These are phyloP conservation scores for Lepisosteus oculatus DNA, from an alignment of 2,113 vertebrate genomes.

Conservation along the genomic window DNA sequence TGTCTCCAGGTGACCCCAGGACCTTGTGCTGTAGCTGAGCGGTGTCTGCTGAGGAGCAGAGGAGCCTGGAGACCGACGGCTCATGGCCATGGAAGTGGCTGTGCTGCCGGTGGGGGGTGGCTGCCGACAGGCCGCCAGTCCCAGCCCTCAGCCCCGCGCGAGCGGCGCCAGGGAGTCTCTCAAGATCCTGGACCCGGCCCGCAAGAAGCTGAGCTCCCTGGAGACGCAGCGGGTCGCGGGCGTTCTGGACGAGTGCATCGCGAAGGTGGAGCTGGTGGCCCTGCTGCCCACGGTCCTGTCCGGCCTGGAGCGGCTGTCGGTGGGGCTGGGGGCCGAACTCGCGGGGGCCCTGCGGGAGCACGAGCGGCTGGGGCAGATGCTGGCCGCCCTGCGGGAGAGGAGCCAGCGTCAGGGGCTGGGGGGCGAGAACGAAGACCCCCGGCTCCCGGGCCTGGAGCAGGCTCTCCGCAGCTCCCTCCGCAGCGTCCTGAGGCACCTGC, in stretches of 20 bases:
- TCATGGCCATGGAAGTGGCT: not conserved
- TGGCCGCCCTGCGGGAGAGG: slow-evolving; percentile 22
- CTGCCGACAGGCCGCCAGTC: slow-evolving; percentile 6
- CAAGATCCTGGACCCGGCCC: slow-evolving; percentile 33
- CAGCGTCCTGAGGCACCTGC: slow-evolving; percentile 60
- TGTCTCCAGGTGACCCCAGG: too few relatives aligned
- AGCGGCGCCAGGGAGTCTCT: slow-evolving; percentile 16
- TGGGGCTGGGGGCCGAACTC: slow-evolving; percentile 38
- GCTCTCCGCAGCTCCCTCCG: slow-evolving; percentile 58
- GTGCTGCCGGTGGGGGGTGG: not conserved
- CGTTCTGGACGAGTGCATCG: slow-evolving; percentile 66
- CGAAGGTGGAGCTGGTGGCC: slow-evolving; percentile 53
- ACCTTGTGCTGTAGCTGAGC: too few relatives aligned
- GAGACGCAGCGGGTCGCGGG: slow-evolving; percentile 62
- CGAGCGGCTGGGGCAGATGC: slow-evolving; percentile 32
- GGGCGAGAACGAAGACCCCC: not conserved
- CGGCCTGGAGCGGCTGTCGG: slow-evolving; percentile 20
- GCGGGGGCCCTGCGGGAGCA: slow-evolving; percentile 47
- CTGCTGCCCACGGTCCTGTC: slow-evolving; percentile 38
- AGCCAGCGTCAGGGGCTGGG: not conserved
- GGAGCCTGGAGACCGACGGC: not conserved
- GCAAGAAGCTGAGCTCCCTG: slow-evolving; percentile 48
- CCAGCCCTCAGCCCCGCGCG: slow-evolving; percentile 34
- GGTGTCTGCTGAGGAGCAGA: too few relatives aligned
- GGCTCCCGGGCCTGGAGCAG: not conserved